These are phyloP conservation scores for Mermis nigrescens DNA, from an alignment of 2,888 invertebrate genomes.

Conservation along the genomic window DNA sequence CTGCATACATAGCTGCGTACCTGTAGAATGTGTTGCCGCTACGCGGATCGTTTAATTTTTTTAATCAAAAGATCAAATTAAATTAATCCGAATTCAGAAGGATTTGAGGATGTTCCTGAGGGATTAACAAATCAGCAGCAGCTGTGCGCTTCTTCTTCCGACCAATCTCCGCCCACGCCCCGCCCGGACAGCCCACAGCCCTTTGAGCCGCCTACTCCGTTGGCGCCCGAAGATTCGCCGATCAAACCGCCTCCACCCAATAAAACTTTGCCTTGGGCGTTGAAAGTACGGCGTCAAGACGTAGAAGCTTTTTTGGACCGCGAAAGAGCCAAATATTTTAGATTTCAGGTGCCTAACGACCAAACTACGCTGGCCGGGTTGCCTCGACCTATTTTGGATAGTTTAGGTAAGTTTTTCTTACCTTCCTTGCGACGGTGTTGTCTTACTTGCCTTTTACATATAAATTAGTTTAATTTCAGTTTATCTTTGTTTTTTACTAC, in stretches of 20 bases:
- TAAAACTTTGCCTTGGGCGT: slow-evolving; percentile 70
- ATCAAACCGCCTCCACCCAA: not conserved
- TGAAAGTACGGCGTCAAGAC: slow-evolving; percentile 85
- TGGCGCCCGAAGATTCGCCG: not conserved
- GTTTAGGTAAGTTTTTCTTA: slow-evolving; percentile 60
- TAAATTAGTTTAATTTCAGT: too few relatives aligned
- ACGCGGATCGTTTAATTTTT: too few relatives aligned
- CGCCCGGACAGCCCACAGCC: not conserved
- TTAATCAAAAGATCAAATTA: too few relatives aligned
- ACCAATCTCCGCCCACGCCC: slow-evolving; percentile 15
- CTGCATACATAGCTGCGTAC: too few relatives aligned
- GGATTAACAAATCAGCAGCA: not conserved
- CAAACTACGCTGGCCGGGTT: slow-evolving; percentile 72
- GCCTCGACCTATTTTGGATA: slow-evolving; percentile 89
- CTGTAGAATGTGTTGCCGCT: too few relatives aligned
- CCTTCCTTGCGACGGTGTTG: slow-evolving; percentile 39
- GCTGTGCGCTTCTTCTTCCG: not conserved
- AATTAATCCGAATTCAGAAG: slow-evolving; percentile 12
- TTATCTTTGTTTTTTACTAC: too few relatives aligned
- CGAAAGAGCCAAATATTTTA: slow-evolving; percentile 35
- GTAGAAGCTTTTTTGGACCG: slow-evolving; percentile 69
- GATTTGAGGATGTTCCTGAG: not conserved
- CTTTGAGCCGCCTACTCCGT: not conserved
- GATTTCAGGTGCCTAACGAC: slow-evolving; percentile 59
- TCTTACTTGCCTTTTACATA: not conserved